These are phyloP conservation scores for Athalia circularis DNA, from an alignment of 2,888 invertebrate species.

Conservation along the genomic window DNA sequence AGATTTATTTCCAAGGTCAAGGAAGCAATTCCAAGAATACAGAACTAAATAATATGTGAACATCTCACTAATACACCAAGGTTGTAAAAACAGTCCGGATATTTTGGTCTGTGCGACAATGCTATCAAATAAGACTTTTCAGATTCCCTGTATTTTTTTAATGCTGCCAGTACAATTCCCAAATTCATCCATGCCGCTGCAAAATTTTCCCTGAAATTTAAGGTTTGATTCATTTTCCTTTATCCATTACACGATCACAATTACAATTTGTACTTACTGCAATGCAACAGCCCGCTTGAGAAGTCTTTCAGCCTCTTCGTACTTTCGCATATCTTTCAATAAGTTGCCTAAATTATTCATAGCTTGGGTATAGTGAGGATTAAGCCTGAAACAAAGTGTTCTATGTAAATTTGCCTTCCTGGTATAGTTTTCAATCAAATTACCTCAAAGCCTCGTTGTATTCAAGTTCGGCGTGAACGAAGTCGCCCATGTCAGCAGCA, in stretches of 20 bases:
- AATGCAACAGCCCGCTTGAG: conserved; percentile 83
- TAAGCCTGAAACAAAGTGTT: conserved; percentile 75
- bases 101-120: conserved; percentile 83
- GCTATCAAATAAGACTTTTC: conserved; percentile 88
- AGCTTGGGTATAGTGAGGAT: conserved; percentile 91
- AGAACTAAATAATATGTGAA: conserved; percentile 4
- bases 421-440: conserved; percentile 11
- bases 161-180: conserved; percentile 90
- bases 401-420: conserved; percentile 22
- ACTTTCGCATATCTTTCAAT: conserved; percentile 82
- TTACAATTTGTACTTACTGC: conserved; percentile 76
- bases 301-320: conserved; percentile 83
- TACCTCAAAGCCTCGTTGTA: conserved; percentile 88
- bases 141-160: conserved; percentile 83
- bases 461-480: conserved; percentile 82
- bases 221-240: background rate
- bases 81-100: conserved; percentile 96
- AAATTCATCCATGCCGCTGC: conserved; percentile 99
- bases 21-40: background rate
- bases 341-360: conserved; percentile 96
- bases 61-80: conserved; percentile 90
- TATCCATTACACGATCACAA: background rate
- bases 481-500: conserved; percentile 84
- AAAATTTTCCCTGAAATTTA: conserved; percentile 83
- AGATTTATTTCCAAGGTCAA: conserved; percentile 15